Evolutionary conservation across 1,140 invertebrate genomes (phyloP), one percentile per base, ranked within the genome.

Genomic region (Leptinotarsa defecta): DNA sequence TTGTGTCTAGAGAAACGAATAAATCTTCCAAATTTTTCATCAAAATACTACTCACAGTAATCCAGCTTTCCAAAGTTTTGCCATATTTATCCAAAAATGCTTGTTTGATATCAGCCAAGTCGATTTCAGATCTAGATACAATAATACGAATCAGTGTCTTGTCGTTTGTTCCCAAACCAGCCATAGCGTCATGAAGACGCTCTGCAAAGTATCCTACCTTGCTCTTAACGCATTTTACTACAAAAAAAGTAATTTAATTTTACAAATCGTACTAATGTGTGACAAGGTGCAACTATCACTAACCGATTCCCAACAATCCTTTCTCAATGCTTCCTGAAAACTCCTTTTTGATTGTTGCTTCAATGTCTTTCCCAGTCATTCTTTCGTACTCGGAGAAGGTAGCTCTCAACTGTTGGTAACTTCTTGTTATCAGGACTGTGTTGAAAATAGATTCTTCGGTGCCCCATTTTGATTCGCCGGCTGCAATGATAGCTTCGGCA

Each of bases 171-270:
- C 95, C 95, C 80, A 94, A 78, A 63, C 94, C 94, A 78, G 94
- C 93, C 95, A 99, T 97, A 64, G 94, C 92, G 63, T 95, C 91
- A 82, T 98, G 91, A 13, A 98, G 87, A 79, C 94, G 91, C 83
- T 97, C 94, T 70, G 97, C 96, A 88, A 98, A 98, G 87, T 96
- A 98, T 61, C 93, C 93, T 68, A 96, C 94, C 86, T 95, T 94
- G 84, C 95, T 97, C 85, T 94, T 94, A 8, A 95, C 94, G 83
- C 94, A 95, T 87, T 95, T 95, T 1, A 95, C 94, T 95, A 81
- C 69, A 83, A 82, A 34, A 78, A 43, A 74, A 68, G 49, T 69
- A 64, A 69, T 61, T 68, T n/a, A 19, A 57, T 57, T 57, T 65
- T 22, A 65, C 64, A 19, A 65, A 34, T 20, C 64, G 1, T 27